Base-by-base conservation (phyloP, 2,113 vertebrate species). In the Microcebus lehilahytsara region DNA sequence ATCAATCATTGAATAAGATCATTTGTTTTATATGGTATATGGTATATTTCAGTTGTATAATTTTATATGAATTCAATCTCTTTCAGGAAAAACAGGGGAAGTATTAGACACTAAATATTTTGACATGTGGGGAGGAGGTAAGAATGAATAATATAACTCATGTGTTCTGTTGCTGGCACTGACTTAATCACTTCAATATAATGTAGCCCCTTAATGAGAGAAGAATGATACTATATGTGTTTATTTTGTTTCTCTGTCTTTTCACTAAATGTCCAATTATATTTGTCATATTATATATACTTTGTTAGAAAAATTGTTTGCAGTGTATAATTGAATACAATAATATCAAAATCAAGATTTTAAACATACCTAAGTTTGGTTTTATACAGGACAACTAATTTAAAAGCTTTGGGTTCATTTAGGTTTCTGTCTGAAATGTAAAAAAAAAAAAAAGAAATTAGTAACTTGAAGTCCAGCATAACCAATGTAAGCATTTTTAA, bases 111-210 rank as follows among this genome's bases (percentile, higher is more conserved):
- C 99, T 0, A 99, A 98, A 2, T 99, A 89, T 97, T 99, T 99
- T 96, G 99, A 99, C 98, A 99, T 99, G 99, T 99, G 99, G 99
- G 99, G 98, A 91, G 99, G 99, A 99, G 99, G 99, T 99, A 98
- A 98, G 99, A 97, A 13, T 40, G 23, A 40, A 85, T 90, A 74
- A 13, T 19, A 2, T 69, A 22, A 78, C 67, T 9, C 6, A 46
- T 69, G 37, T 71, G 27, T 17, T 74, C 40, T 22, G 0, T 64
- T 71, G 60, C 8, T 56, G 32, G 6, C 51, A 81, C 77, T 51
- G 69, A 78, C 88, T 17, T 22, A 72, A 32, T 89, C 20, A 22
- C 32, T 9, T 94, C 53, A 42, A 0, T 71, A 13, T 78, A 27
- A 30, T 49, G 3, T 60, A 69, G 22, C 30, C n/a, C 16, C 7